Evolutionary conservation across 2,113 vertebrate genomes (phyloP), one percentile per base, ranked within the genome.

Genomic region (Hemiscyllium ocellatum): DNA sequence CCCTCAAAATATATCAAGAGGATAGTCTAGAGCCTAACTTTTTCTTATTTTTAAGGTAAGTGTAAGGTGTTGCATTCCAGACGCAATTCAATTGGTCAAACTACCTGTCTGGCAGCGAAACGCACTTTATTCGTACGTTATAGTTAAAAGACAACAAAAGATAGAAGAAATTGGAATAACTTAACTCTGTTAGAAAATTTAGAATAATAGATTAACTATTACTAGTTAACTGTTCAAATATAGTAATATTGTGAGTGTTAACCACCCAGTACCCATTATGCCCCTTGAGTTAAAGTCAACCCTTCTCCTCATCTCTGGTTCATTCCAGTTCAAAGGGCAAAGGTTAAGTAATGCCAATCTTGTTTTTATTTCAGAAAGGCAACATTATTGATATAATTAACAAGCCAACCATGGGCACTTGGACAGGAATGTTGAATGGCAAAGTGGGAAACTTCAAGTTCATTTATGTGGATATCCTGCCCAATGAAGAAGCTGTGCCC

Each of bases 371-470:
- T 95, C 96, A 99, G 99, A 99, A 98, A 96, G 99, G 98, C 96
- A 98, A 99, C 69, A 97, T 98, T 86, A 99, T 99, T 96, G 98
- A 99, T 95, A 98, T 99, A 94, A 98, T 99, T 96, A 98, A 97
- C 96, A 99, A 98, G 97, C 98, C 98, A 0, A 97, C 98, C 6
- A 98, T 99, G 98, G 99, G 99, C 37, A 99, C 98, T 96, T 99
- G 99, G 99, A 99, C 98, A 0, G 99, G 99, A 93, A 97, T 98
- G 97, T 96, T 99, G 96, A 98, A 99, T 94, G 98, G 98, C 96
- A 98, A 98, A 96, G 97, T 98, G 26, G 99, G 99, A 95, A 98
- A 97, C 96, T 99, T 99, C 97, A 99, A 99, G 97, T 99, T 99
- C 96, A 98, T 99, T 97, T 99, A 99, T 0, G 99, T 99, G 96